These are phyloP conservation scores for Anas platyrhynchos DNA, from an alignment of 2,113 vertebrate species.

Conservation along the genomic window DNA sequence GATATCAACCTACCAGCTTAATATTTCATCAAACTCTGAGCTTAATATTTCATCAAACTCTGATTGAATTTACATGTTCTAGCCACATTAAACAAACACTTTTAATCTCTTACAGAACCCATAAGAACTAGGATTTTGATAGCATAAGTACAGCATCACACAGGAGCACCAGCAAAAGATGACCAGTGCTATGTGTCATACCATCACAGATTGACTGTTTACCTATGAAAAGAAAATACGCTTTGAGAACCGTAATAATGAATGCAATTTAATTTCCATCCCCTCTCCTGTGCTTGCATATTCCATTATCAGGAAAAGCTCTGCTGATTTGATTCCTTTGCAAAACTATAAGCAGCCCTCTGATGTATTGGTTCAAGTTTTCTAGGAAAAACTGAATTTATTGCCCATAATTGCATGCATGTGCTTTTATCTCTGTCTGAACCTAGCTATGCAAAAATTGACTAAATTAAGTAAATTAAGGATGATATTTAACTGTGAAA, in stretches of 20 bases:
- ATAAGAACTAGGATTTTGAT: not conserved
- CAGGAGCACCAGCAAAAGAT: not conserved
- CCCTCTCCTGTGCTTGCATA: not conserved
- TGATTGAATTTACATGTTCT: not conserved
- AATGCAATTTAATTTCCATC: not conserved
- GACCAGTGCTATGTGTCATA: not conserved
- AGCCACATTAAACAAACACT: not conserved
- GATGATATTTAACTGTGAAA: not conserved
- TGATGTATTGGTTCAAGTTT: fast-evolving
- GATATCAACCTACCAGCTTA: not conserved
- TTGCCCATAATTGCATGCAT: not conserved
- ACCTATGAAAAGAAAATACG: not conserved
- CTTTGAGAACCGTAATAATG: not conserved
- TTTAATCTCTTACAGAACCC: not conserved
- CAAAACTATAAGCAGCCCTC: not conserved
- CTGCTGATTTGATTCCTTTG: not conserved
- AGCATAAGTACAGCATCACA: not conserved
- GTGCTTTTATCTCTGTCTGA: not conserved
- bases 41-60: not conserved
- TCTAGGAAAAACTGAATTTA: not conserved
- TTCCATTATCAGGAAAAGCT: not conserved
- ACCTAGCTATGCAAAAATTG: not conserved
- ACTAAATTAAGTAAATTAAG: not conserved
- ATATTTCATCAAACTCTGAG: not conserved
- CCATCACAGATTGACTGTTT: not conserved